Evolutionary conservation across 2,888 invertebrate species (phyloP), one percentile per base, ranked within the genome.

Genomic region (Caenorhabditis sp.): DNA sequence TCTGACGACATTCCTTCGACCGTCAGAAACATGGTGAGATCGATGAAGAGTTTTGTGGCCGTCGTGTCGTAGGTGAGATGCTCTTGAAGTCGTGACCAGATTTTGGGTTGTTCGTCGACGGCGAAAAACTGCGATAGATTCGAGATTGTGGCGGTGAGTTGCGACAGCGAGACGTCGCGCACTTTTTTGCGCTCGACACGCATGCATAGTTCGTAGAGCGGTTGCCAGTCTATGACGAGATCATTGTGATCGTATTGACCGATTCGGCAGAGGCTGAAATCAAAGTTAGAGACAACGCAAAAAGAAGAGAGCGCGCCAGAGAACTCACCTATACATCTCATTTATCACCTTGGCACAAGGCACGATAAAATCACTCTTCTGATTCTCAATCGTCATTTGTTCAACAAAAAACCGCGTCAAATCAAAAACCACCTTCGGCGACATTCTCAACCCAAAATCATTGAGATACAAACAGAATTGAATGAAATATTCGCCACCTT

Each of bases 171-270:
- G 27, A 60, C 21, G 17, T 57, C 50, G 1, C 64, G 23, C 6
- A 71, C 49, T 49, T 71, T 71, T 1, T 26, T 12, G 21, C 31
- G 27, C 6, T 31, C 6, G 1, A 58, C 24, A 21, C 10, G 54
- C 58, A 53, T 17, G 53, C 58, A 75, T 0, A 78, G 53, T 1
- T 69, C 60, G 53, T 68, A 78, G 37, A 78, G 23, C 4, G 76
- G 76, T 23, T 62, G 37, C 80, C 80, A 80, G 26, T 80, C 79
- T 23, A 80, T 62, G 5, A 55, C 57, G 26, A 77, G 12, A 50
- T 80, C 76, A n/a, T 57, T 54, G 31, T 62, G 54, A 1, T 55
- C 58, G 17, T 71, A 26, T 57, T 57, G 19, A 57, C 12, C 2
- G n/a, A 4, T 27, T 27, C 57, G 57, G n/a, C 59, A 37, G 24